Evolutionary conservation across 2,113 vertebrate genomes (phyloP).

Genomic region (Miniopterus natalensis): DNA sequence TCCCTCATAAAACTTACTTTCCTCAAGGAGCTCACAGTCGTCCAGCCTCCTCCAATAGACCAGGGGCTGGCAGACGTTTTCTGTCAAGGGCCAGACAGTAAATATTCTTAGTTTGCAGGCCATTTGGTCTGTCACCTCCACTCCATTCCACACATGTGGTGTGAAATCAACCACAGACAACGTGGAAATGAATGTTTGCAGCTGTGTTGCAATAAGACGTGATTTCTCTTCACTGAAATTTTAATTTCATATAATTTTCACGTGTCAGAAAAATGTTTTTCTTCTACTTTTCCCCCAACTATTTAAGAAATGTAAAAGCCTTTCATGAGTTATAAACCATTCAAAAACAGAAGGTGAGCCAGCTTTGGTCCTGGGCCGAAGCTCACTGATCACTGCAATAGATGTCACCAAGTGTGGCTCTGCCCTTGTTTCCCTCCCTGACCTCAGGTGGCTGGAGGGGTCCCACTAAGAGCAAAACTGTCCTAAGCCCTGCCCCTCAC

Average conservation of each 20-base stretch:
- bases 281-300: not conserved
- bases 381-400: too few relatives aligned
- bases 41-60: not conserved
- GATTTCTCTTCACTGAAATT: not conserved
- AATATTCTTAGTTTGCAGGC: not conserved
- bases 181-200: not conserved
- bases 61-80: not conserved
- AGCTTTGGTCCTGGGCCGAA: not conserved
- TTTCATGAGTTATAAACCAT: not conserved
- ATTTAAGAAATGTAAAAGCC: not conserved
- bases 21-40: not conserved
- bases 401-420: not conserved
- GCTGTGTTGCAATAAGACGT: not conserved
- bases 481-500: not conserved
- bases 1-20: not conserved
- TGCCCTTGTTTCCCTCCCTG: not conserved
- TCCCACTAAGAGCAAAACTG: not conserved
- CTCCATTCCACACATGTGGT: not conserved
- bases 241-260: slow-evolving; percentile 37
- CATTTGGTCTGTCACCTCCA: not conserved
- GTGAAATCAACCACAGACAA: not conserved
- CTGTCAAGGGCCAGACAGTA: not conserved
- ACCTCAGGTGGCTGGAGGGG: not conserved
- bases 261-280: not conserved
- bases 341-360: not conserved